Percentiles rank a stretch among this genome's conserved stretches.
phyloP scores from a whole-genome alignment of 2,888 invertebrate genomes.

The Acleris literana region DNA sequence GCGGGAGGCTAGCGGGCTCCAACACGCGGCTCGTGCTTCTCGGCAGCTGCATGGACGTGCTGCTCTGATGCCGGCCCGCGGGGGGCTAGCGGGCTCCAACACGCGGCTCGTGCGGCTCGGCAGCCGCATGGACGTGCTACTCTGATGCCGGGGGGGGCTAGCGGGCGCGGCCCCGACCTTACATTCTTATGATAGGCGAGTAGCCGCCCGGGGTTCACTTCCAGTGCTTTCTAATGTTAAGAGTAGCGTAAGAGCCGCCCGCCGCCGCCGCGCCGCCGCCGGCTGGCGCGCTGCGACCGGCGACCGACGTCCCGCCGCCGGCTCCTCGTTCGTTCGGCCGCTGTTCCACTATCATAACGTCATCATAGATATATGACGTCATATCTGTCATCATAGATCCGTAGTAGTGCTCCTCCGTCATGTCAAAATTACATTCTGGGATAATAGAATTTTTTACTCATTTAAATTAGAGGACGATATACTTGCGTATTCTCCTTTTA shows the following conservation, averaged over 20 bases:
- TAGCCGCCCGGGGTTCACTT: conserved; percentile 23
- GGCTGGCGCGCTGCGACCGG: background rate
- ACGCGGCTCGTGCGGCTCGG: too few relatives aligned
- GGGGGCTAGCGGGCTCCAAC: too few relatives aligned
- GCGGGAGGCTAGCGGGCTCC: conserved; percentile 10
- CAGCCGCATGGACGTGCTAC: conserved; percentile 45
- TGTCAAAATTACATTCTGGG: too few relatives aligned
- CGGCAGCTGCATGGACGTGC: background rate
- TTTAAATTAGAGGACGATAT: too few relatives aligned
- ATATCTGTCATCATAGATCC: too few relatives aligned
- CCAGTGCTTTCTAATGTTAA: conserved; percentile 32
- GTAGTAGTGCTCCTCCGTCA: too few relatives aligned
- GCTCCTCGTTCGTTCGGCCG: background rate
- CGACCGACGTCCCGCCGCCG: background rate
- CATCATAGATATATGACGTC: too few relatives aligned
- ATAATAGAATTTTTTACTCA: too few relatives aligned
- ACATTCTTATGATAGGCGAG: conserved; percentile 25
- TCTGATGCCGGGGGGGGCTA: conserved; percentile 39
- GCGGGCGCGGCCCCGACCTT: background rate
- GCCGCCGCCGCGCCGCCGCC: conserved; percentile 17
- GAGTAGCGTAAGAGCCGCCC: conserved; percentile 11
- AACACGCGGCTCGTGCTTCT: background rate
- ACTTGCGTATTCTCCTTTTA: too few relatives aligned
- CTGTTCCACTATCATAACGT: too few relatives aligned
- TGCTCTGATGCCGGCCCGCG: background rate